Base-by-base conservation (phyloP, 2,888 invertebrate species). In the Hypercompe scribonia region DNA sequence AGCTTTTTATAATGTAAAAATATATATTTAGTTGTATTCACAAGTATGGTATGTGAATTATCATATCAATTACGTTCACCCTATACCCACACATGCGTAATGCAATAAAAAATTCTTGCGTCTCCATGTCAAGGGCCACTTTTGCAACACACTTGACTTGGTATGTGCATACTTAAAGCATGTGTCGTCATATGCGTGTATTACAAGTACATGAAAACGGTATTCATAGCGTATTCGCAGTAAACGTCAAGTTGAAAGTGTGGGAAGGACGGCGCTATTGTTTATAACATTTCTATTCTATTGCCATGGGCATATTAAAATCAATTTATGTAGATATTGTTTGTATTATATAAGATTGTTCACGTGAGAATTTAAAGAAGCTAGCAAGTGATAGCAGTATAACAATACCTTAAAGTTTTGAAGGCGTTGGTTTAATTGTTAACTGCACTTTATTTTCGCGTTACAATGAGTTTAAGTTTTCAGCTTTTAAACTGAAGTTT, bases 171-270 rank as follows among this genome's bases (percentile, higher is more conserved):
- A 39, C 63, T 54, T 36, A 50, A 5, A 66, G 33, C 21, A 31
- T 31, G 42, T 61, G 69, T 70, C 61, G 73, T 58, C 73, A 69
- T 61, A 67, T 54, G n/a, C 65, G 54, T 58, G 58, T 31, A 31
- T 18, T 61, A 18, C 46, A n/a, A 63, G 63, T 74, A 67, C 54
- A 61, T 36, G 46, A 50, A 42, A 67, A 73, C 71, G 74, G 84
- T 81, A 78, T 81, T 77, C 77, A 80, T 76, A 82, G 81, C 80
- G 79, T 82, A 81, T 82, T 80, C 79, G 68, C 82, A 76, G 77
- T 78, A 85, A 84, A 85, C 84, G 76, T 77, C 74, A 79, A 76
- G 78, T 81, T 79, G 88, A 88, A 88, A 88, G 88, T 87, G 88
- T 88, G 88, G 86, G 88, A 88, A 86, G 87, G 85, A 75, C 79